A percentile compares a stretch with the other conserved stretches of the same genome.
Conservation (phyloP, 2,888 invertebrate species). For the Keiferia lycopersicella region DNA sequence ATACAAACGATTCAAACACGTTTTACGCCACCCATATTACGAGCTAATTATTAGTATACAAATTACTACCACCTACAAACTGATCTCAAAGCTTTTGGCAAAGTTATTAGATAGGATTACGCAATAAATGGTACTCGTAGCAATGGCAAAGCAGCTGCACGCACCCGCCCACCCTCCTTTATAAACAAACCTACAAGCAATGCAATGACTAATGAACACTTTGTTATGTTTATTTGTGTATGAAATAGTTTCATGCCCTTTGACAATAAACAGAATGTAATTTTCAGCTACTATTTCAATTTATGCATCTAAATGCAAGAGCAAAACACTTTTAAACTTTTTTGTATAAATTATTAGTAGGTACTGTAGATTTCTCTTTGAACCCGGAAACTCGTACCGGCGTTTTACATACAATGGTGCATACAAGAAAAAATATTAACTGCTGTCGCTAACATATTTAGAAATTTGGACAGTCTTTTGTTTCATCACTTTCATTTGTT, state of each 20-base stretch:
- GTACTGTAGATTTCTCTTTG: neutral
- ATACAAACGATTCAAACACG: no score
- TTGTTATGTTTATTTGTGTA: constrained; percentile 27
- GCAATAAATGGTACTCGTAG: constrained; percentile 23
- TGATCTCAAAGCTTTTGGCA: constrained; percentile 24
- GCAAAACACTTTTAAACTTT: no score
- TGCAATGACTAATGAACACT: constrained; percentile 24
- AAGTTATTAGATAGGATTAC: constrained; percentile 23
- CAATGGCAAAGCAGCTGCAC: constrained; percentile 27
- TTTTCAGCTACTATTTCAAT: neutral
- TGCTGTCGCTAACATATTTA: constrained; percentile 23
- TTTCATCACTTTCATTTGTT: constrained; percentile 32
- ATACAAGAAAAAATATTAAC: neutral
- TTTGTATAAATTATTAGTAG: neutral
- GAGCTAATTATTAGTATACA: neutral
- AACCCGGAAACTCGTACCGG: neutral
- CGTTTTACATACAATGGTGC: neutral
- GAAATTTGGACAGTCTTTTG: constrained; percentile 28
- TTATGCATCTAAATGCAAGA: no score
- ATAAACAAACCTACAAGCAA: constrained; percentile 16
- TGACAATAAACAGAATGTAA: neutral
- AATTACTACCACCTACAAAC: neutral
- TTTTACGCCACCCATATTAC: constrained; percentile 4
- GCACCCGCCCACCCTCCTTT: constrained; percentile 24
- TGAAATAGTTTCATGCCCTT: constrained; percentile 22